phyloP scores from a whole-genome alignment of 2,797 vertebrate genomes.

The Pseudochirops cupreus region DNA sequence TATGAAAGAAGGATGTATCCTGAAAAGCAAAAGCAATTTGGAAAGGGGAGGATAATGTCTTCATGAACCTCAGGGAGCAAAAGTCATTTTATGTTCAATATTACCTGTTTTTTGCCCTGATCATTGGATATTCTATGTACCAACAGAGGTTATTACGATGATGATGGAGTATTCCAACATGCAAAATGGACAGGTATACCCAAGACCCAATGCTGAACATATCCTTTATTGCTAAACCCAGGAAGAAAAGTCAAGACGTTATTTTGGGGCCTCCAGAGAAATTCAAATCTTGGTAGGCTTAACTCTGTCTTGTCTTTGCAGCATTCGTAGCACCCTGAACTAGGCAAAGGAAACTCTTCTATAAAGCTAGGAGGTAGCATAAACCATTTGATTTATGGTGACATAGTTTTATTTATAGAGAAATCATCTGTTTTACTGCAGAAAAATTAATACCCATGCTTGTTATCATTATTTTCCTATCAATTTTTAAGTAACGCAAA shows the following conservation, averaged over 20 bases:
- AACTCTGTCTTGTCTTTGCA: constrained; percentile 8
- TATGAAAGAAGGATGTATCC: constrained; percentile 14
- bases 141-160: constrained; percentile 13
- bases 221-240: neutral
- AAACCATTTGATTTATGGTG: neutral
- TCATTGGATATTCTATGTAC: neutral
- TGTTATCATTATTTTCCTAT: neutral
- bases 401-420: neutral
- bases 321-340: neutral
- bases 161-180: constrained; percentile 40
- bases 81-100: constrained; percentile 10
- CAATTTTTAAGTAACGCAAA: neutral
- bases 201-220: neutral
- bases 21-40: constrained; percentile 13
- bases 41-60: neutral
- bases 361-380: neutral
- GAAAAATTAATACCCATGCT: neutral
- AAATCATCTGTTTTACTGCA: neutral
- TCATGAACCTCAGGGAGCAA: neutral
- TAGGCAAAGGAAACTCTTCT: neutral
- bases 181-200: constrained; percentile 1
- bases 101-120: neutral
- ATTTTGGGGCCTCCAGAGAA: constrained; percentile 4
- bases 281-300: neutral
- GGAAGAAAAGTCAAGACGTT: constrained; percentile 8